Conservation (phyloP, 1,140 invertebrate genomes). For the Dinoponera quadriceps region DNA sequence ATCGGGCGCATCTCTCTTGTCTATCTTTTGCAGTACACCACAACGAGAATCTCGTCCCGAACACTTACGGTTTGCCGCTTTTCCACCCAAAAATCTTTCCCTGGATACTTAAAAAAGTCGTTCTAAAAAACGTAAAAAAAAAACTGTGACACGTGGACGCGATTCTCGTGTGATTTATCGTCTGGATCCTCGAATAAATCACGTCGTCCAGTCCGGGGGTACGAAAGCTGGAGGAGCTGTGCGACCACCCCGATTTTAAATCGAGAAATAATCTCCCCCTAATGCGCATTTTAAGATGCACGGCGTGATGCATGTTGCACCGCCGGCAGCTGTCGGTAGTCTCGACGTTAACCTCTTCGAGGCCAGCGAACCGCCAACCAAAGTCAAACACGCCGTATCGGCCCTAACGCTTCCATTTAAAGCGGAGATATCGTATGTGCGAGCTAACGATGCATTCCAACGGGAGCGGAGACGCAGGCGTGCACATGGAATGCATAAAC, state of each 20-base stretch:
- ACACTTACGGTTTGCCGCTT: too few relatives aligned
- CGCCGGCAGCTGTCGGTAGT: constrained; percentile 38
- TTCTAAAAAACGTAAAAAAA: not conserved
- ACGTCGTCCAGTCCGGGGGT: not conserved
- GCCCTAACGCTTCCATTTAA: constrained; percentile 54
- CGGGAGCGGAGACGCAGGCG: constrained; percentile 12
- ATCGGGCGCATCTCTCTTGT: constrained; percentile 23
- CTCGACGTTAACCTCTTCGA: constrained; percentile 53
- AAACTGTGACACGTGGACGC: not conserved
- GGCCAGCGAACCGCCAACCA: constrained; percentile 35
- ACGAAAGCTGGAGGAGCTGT: not conserved
- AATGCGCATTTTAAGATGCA: constrained; percentile 79
- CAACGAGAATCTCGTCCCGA: too few relatives aligned
- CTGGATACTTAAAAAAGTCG: too few relatives aligned
- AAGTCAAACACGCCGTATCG: constrained; percentile 57
- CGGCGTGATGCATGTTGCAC: constrained; percentile 60
- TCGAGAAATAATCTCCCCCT: constrained; percentile 77
- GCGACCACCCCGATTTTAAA: constrained; percentile 44
- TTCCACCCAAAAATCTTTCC: too few relatives aligned
- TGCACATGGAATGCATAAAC: not conserved
- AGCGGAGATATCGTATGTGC: constrained; percentile 60
- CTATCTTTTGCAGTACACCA: not conserved
- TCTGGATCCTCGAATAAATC: constrained; percentile 19
- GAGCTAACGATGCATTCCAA: constrained; percentile 66
- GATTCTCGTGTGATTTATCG: not conserved